phyloP scores from a whole-genome alignment of 2,797 vertebrate genomes.

The Myotis myotis region DNA sequence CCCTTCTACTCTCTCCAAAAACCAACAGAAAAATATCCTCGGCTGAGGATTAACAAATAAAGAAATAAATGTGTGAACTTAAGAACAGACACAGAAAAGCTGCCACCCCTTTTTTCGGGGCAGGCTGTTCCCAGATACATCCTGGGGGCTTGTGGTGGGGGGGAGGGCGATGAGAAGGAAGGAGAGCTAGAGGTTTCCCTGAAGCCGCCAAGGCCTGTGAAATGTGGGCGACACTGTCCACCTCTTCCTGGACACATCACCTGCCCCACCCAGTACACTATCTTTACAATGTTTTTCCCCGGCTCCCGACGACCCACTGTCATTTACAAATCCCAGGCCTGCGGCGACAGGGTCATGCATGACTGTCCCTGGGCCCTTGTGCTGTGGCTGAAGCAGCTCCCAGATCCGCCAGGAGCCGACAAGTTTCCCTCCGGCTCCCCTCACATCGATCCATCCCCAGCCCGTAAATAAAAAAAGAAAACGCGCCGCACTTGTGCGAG shows the following conservation, averaged over 20 bases:
- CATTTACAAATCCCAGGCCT: not conserved
- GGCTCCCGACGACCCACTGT: not conserved
- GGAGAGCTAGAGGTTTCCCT: not conserved
- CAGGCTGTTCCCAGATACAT: not conserved
- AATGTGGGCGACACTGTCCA: constrained; percentile 60
- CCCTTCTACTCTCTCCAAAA: no score
- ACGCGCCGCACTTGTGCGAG: not conserved
- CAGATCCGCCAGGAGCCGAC: not conserved
- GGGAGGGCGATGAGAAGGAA: not conserved
- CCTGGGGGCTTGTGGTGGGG: not conserved
- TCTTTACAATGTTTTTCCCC: not conserved
- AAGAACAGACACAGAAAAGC: not conserved
- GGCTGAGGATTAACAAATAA: no score
- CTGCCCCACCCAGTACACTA: constrained; percentile 15
- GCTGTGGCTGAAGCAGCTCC: not conserved
- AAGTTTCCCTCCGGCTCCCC: constrained; percentile 41
- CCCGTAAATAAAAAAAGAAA: not conserved
- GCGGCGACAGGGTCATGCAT: not conserved
- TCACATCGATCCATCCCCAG: not conserved
- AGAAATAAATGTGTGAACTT: no score
- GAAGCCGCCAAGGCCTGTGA: not conserved
- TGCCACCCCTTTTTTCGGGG: not conserved
- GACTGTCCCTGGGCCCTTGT: constrained; percentile 24
- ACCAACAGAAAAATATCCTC: no score
- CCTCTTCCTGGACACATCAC: constrained; percentile 67